Evolutionary conservation across 2,113 vertebrate genomes (phyloP), one percentile per base, ranked within the genome.

Genomic region (Neogobius melanostomus): DNA sequence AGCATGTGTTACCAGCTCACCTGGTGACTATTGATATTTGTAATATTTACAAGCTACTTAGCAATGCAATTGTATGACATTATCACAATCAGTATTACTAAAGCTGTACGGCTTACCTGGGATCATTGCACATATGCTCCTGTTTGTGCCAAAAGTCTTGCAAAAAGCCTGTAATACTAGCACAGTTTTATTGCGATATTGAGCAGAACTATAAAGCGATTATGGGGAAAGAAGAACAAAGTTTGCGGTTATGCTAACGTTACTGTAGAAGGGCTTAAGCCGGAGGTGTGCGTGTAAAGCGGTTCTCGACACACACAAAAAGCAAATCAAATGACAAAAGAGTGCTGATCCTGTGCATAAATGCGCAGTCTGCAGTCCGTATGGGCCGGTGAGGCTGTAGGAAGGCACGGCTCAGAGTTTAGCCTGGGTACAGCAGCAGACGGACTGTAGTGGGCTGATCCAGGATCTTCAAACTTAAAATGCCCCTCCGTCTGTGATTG

Each of bases 391-490:
- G 56, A 62, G 15, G 11, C 14, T 16, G 5, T 64, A 0, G 6
- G 49, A 46, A 46, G 43, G 51, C 44, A 16, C 15, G 7, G 46
- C 28, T 56, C 43, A 6, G 62, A 69, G 62, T 73, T 46, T 67
- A 43, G 59, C 5, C 45, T 11, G 46, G 2, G 5, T 21, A 66
- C 56, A 59, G 56, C 56, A 42, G 62, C 45, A 64, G 15, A 28
- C 36, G 21, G 52, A 59, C 44, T 17, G 53, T 7, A 46, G 28
- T 36, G 28, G 42, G 16, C 64, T 56, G 17, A 15, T 69, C 62
- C 59, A 2, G 14, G 69, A 59, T 21, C 76, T 82, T 69, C 76
- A 73, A 90, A 91, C 85, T 89, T 72, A 76, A 91, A 87, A 82
- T 56, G 80, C 72, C 44, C 68, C 51, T 82, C 85, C 47, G 69